Conservation (phyloP, 2,888 invertebrate species). For the Anthoptus insignis region DNA sequence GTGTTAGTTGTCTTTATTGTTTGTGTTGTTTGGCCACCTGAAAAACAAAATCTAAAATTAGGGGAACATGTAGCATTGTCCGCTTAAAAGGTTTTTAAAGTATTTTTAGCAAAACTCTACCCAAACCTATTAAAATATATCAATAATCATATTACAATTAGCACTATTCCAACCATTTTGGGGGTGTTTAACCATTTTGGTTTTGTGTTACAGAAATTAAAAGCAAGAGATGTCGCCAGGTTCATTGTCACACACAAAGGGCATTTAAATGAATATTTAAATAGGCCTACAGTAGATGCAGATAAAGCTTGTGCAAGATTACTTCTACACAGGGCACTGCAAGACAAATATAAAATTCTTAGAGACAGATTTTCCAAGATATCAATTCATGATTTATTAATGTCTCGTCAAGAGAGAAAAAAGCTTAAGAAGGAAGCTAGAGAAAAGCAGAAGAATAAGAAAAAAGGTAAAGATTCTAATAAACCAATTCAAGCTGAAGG, state of each 20-base stretch:
- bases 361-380: conserved; percentile 70
- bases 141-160: too few relatives aligned
- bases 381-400: conserved; percentile 74
- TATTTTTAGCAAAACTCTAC: too few relatives aligned
- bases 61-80: too few relatives aligned
- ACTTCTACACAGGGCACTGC: conserved; percentile 72
- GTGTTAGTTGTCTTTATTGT: too few relatives aligned
- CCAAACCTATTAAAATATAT: too few relatives aligned
- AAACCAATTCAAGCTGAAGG: conserved; percentile 64
- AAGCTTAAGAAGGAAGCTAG: conserved; percentile 75
- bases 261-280: conserved; percentile 67
- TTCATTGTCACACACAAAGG: conserved; percentile 76
- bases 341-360: conserved; percentile 73
- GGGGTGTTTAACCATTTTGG: too few relatives aligned
- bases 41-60: too few relatives aligned
- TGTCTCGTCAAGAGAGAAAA: conserved; percentile 75
- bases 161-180: too few relatives aligned
- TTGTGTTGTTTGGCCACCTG: too few relatives aligned
- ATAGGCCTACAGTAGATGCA: conserved; percentile 69
- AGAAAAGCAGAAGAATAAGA: conserved; percentile 67
- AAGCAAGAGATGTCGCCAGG: conserved; percentile 73
- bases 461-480: conserved; percentile 54
- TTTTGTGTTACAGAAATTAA: conserved; percentile 73
- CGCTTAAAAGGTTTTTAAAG: too few relatives aligned
- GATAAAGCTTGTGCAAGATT: conserved; percentile 77